Evolutionary conservation across 2,113 vertebrate species (phyloP).

Genomic region (Capreolus pygargus): DNA sequence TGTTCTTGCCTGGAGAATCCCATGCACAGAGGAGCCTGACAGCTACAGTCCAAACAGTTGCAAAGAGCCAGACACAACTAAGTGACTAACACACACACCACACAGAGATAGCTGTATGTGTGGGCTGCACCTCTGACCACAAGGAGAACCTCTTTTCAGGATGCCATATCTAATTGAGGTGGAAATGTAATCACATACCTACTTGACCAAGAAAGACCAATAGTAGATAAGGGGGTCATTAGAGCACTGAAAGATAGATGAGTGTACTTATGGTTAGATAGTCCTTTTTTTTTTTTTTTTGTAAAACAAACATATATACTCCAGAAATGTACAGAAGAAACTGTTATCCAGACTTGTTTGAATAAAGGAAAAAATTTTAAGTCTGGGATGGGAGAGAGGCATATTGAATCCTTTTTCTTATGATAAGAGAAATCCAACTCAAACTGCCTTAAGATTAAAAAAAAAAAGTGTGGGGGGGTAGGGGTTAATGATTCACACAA

Average conservation of each 20-base stretch:
- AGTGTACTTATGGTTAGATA: background rate
- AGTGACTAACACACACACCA: background rate
- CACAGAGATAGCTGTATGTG: background rate
- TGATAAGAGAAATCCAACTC: background rate
- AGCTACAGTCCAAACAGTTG: background rate
- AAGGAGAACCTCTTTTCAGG: background rate
- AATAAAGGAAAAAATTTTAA: background rate
- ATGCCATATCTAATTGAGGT: background rate
- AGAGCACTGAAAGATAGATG: constrained; percentile 13
- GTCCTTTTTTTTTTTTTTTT: background rate
- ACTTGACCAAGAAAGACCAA: constrained; percentile 7
- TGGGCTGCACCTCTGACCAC: background rate
- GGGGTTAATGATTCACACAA: background rate
- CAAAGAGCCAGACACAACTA: background rate
- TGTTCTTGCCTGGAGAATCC: background rate
- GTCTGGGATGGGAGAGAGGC: background rate
- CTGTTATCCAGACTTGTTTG: background rate
- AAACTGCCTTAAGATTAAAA: background rate
- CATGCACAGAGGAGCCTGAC: background rate
- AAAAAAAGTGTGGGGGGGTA: background rate
- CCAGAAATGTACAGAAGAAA: background rate
- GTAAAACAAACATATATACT: background rate
- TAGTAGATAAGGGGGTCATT: background rate
- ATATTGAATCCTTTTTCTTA: background rate
- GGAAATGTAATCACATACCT: background rate